phyloP scores from a whole-genome alignment of 2,888 invertebrate species.

The Reticulitermes lucifugus region DNA sequence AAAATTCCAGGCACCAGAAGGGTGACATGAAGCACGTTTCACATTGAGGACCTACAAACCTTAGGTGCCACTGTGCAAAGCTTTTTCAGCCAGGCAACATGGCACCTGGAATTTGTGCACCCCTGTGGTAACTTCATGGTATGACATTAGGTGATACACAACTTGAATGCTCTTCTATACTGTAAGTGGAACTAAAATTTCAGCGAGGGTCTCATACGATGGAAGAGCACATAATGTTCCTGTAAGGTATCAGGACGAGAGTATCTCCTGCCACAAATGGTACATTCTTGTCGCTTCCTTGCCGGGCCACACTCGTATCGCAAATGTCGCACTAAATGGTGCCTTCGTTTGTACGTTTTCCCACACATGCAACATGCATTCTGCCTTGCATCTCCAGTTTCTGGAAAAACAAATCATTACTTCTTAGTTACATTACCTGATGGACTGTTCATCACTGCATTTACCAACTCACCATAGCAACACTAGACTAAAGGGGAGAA shows the following conservation, averaged over 20 bases:
- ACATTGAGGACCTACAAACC: no score
- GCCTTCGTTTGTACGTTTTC: constrained; percentile 51
- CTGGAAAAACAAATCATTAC: constrained; percentile 29
- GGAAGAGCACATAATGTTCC: constrained; percentile 43
- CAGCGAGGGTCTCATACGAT: not conserved
- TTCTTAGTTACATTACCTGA: constrained; percentile 1
- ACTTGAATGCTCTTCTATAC: not conserved
- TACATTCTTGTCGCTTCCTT: constrained; percentile 41
- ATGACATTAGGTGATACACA: no score
- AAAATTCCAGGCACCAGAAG: no score
- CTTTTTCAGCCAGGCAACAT: no score
- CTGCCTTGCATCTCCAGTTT: constrained; percentile 28
- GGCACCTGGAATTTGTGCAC: no score
- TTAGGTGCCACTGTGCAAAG: no score
- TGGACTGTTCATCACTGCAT: no score
- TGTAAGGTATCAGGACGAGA: constrained; percentile 53
- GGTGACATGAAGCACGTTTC: no score
- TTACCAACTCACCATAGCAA: no score
- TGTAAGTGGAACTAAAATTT: not conserved
- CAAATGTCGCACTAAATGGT: constrained; percentile 52
- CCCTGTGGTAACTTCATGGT: no score
- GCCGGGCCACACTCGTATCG: constrained; percentile 54
- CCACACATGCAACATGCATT: constrained; percentile 51
- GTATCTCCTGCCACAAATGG: constrained; percentile 57
- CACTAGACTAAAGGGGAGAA: no score